phyloP scores from a whole-genome alignment of 2,888 invertebrate species.

The Ochropleura leucogaster region DNA sequence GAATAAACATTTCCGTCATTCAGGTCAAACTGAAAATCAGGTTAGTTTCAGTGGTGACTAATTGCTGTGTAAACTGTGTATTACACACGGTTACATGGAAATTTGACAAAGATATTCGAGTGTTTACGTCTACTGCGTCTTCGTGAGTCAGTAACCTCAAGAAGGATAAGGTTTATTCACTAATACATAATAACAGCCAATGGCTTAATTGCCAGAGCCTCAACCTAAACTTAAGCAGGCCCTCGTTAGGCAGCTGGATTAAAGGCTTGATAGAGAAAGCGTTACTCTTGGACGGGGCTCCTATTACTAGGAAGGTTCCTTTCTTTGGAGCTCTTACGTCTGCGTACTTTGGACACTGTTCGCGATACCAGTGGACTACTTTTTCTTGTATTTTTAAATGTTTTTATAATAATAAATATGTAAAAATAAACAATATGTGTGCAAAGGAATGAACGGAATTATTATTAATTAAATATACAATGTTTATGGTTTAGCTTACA shows the following conservation, averaged over 20 bases:
- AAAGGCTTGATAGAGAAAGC: no score
- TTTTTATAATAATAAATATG: no score
- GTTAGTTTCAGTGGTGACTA: conserved; percentile 44
- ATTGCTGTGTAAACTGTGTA: conserved; percentile 35
- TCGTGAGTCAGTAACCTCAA: conserved; percentile 43
- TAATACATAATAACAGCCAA: neutral
- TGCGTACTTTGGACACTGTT: no score
- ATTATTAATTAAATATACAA: neutral
- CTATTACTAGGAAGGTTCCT: no score
- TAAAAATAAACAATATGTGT: no score
- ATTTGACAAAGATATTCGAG: conserved; percentile 46
- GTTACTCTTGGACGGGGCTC: no score
- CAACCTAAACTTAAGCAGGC: no score
- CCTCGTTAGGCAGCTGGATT: no score
- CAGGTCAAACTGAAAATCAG: conserved; percentile 32
- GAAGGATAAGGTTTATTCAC: conserved; percentile 8
- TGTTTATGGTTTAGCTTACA: neutral
- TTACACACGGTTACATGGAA: conserved; percentile 57
- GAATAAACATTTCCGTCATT: conserved; percentile 26
- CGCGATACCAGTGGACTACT: no score
- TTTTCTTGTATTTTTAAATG: no score
- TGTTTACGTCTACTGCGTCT: conserved; percentile 19
- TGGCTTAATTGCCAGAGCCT: no score
- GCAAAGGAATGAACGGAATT: neutral
- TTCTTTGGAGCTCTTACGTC: no score